phyloP scores from a whole-genome alignment of 2,797 vertebrate species.

The Odontamblyopus lacepedii region DNA sequence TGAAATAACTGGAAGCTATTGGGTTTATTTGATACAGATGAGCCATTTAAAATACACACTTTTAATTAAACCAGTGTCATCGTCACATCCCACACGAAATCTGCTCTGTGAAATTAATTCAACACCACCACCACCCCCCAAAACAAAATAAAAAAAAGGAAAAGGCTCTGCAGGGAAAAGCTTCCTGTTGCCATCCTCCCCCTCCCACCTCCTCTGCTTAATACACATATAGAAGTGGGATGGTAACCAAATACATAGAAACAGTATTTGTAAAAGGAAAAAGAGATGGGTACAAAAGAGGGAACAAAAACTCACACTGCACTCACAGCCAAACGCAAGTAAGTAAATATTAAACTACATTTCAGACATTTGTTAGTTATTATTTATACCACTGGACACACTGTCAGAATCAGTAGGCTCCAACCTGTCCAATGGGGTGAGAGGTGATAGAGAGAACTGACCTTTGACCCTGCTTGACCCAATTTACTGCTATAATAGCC shows the following conservation, averaged over 20 bases:
- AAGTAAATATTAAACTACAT: neutral
- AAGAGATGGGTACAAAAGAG: neutral
- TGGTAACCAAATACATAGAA: neutral
- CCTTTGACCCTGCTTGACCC: constrained; percentile 75
- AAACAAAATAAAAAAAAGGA: constrained; percentile 10
- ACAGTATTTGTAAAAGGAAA: neutral
- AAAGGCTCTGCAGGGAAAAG: constrained; percentile 49
- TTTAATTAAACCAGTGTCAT: constrained; percentile 71
- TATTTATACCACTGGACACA: constrained; percentile 5
- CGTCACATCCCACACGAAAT: constrained; percentile 74
- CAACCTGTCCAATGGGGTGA: constrained; percentile 59
- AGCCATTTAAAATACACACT: constrained; percentile 60
- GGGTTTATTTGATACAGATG: constrained; percentile 47
- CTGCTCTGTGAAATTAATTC: constrained; percentile 72
- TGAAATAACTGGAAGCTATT: constrained; percentile 47
- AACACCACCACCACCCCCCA: constrained; percentile 46
- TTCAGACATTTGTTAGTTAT: neutral
- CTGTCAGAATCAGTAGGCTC: constrained; percentile 31
- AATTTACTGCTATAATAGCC: constrained; percentile 74
- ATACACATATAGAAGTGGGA: constrained; percentile 16
- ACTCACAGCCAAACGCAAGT: neutral
- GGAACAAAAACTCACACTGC: neutral
- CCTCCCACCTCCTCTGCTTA: constrained; percentile 47
- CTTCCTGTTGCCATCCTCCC: constrained; percentile 50
- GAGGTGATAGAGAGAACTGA: constrained; percentile 50